Evolutionary conservation across 2,888 invertebrate species (phyloP).

Genomic region (Encarsia formosa): DNA sequence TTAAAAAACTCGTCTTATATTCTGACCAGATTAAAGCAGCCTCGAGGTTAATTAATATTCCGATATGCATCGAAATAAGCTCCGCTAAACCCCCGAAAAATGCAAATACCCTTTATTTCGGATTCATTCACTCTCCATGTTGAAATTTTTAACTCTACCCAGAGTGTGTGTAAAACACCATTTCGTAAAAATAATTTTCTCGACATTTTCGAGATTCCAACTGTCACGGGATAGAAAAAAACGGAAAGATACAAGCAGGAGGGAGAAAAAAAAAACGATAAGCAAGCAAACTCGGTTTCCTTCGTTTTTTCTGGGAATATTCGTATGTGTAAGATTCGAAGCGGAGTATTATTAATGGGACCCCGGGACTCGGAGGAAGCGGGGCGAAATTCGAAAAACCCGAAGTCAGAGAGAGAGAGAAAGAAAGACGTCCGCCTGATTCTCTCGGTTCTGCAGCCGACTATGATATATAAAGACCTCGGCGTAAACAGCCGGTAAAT

Average conservation of each 20-base stretch:
- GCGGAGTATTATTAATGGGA: conserved; percentile 26
- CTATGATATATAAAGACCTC: conserved; percentile 17
- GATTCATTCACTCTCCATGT: no score
- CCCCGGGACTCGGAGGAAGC: conserved; percentile 14
- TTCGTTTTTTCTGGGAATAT: conserved; percentile 22
- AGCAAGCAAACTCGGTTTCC: neutral
- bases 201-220: neutral
- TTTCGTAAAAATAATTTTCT: no score
- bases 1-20: no score
- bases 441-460: neutral
- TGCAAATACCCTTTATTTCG: no score
- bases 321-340: conserved; percentile 20
- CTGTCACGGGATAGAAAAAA: neutral
- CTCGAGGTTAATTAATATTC: no score
- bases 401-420: no score
- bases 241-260: neutral
- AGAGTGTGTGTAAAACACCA: no score
- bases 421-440: neutral
- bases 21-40: no score
- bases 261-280: conserved; percentile 4
- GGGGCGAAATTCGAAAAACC: conserved; percentile 13
- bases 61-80: no score
- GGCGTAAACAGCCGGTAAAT: conserved; percentile 26
- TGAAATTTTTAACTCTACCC: no score
- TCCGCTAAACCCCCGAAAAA: no score